Conservation (phyloP, 2,888 invertebrate species). For the Saturnia japonica region DNA sequence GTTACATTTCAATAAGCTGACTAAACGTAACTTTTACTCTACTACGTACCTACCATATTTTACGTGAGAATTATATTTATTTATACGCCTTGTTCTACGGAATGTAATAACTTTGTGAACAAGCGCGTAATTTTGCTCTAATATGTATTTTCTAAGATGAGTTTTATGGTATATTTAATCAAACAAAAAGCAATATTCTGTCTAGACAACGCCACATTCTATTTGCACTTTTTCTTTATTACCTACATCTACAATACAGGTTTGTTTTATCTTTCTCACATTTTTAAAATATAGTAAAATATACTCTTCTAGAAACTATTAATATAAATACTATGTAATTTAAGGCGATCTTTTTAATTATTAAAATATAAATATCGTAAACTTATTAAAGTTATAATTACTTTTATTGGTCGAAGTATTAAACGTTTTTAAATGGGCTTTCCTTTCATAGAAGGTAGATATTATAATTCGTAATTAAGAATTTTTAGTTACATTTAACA, state of each 20-base stretch:
- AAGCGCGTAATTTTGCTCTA: background rate
- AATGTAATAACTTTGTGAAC: slow-evolving; percentile 16
- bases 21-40: slow-evolving; percentile 52
- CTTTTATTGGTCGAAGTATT: no score
- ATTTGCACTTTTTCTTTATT: background rate
- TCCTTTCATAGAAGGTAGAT: no score
- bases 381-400: no score
- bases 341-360: no score
- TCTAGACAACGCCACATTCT: background rate
- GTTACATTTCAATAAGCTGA: slow-evolving; percentile 74
- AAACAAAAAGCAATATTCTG: background rate
- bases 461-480: no score
- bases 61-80: slow-evolving; percentile 54
- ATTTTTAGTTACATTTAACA: no score
- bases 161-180: background rate
- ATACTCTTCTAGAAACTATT: background rate
- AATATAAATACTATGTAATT: background rate
- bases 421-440: no score
- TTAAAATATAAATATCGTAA: no score
- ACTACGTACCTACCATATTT: slow-evolving; percentile 47
- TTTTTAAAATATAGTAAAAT: background rate
- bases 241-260: background rate
- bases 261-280: background rate
- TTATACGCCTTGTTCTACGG: slow-evolving; percentile 26
- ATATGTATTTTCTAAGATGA: background rate